Evolutionary conservation across 2,113 vertebrate species (phyloP), one percentile per base, ranked within the genome.

Genomic region (Spilogale gracilis): DNA sequence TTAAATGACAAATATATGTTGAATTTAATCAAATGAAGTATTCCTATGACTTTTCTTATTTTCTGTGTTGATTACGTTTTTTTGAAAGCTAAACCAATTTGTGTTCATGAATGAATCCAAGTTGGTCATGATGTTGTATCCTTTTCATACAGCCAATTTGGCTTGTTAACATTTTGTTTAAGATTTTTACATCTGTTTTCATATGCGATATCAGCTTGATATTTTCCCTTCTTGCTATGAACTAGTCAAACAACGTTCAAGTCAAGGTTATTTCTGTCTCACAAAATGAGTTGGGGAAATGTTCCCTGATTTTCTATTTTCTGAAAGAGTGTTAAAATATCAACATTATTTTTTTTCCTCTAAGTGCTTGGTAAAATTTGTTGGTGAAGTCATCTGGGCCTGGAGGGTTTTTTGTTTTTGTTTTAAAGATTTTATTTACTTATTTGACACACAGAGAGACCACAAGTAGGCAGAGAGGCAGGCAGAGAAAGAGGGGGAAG

Each of bases 21-120:
- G 50, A 89, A 78, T 78, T n/a, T 38, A 92, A 79, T 86, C 65
- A 95, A 76, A 76, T 60, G 74, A 92, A 30, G 30, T 74, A 81
- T 80, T 95, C 23, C 20, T 80, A 45, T 45, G 79, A 45, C 4
- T 60, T 89, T 79, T 60, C 5, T 8, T 20, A 45, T 48, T 91
- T 95, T 60, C 21, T 89, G 61, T 74, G 32, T 79, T 94, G 73
- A 88, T 48, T 61, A 61, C 38, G 74, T 73, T 11, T 50, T 86
- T 91, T 91, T n/a, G 10, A 91, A 30, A 50, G 20, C 6, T 58
- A 91, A 65, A 45, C 20, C 14, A 79, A 52, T 93, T 94, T 91
- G 16, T 9, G 45, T 63, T 79, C 60, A 14, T 30, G 6, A 78
- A 52, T 56, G 71, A 78, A 82, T 5, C 6, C 18, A 87, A 56